Percentiles rank a stretch among this genome's conserved stretches.
Conservation (phyloP, 2,888 invertebrate species). For the Trissonchulus latispiculum region DNA sequence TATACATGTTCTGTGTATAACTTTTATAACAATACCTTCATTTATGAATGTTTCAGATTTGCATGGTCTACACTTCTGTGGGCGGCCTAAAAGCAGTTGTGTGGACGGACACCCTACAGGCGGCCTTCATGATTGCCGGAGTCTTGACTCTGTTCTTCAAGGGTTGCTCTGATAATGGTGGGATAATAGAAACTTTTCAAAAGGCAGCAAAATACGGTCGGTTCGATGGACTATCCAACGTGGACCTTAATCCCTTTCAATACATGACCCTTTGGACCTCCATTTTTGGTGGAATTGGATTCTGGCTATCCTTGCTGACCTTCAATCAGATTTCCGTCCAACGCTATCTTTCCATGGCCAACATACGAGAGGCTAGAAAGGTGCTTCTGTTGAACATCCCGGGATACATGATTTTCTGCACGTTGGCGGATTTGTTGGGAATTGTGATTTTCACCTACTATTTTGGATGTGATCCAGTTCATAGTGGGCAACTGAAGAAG, state of each 20-base stretch:
- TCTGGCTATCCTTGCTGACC: constrained; percentile 12
- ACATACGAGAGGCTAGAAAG: neutral
- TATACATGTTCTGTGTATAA: too few relatives aligned
- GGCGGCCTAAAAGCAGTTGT: constrained; percentile 33
- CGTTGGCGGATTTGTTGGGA: constrained; percentile 17
- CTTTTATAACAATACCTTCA: too few relatives aligned
- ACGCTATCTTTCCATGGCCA: constrained; percentile 9
- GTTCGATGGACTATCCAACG: neutral
- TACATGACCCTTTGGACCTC: constrained; percentile 18
- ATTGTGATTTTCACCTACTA: constrained; percentile 37
- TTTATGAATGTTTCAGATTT: constrained; percentile 27
- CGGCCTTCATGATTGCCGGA: constrained; percentile 28
- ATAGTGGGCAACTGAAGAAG: too few relatives aligned
- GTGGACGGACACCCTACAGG: constrained; percentile 30
- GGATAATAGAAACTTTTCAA: neutral
- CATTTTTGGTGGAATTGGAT: constrained; percentile 13
- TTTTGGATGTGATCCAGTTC: constrained; percentile 35
- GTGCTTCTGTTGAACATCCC: constrained; percentile 11
- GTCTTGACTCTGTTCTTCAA: constrained; percentile 13
- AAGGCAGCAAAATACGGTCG: constrained; percentile 6
- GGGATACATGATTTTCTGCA: constrained; percentile 2
- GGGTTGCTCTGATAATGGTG: constrained; percentile 2
- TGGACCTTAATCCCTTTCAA: constrained; percentile 13
- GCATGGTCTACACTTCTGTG: constrained; percentile 29
- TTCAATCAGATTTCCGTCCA: constrained; percentile 18